A percentile compares a stretch with the other conserved stretches of the same genome.
Evolutionary conservation across 2,888 invertebrate genomes (phyloP).

Genomic region (Tryphoninae sp.): DNA sequence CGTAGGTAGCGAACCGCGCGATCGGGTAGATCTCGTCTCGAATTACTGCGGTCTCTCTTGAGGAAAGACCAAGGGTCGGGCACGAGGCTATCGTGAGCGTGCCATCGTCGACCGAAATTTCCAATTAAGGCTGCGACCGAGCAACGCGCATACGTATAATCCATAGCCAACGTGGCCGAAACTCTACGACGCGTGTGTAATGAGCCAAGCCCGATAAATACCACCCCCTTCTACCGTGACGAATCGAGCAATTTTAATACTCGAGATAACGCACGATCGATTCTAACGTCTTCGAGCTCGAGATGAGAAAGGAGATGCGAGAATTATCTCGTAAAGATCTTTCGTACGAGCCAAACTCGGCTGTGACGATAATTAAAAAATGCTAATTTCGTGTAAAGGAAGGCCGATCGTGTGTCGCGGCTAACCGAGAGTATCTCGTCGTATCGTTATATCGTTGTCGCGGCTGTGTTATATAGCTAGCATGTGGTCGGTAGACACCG

Average conservation of each 20-base stretch:
- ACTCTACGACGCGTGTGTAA: too few relatives aligned
- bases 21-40: background rate
- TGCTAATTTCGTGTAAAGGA: background rate
- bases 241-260: too few relatives aligned
- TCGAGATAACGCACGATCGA: too few relatives aligned
- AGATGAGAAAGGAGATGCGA: too few relatives aligned
- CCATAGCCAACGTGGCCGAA: background rate
- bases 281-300: too few relatives aligned
- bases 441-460: background rate
- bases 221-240: too few relatives aligned
- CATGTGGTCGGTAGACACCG: too few relatives aligned
- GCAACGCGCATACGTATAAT: constrained; percentile 2
- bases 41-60: constrained; percentile 48
- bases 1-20: constrained; percentile 7
- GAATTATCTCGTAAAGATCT: background rate
- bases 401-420: background rate
- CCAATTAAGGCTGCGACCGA: constrained; percentile 45
- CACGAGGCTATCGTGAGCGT: constrained; percentile 36
- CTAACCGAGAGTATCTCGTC: background rate
- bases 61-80: background rate
- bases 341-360: background rate
- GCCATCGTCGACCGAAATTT: constrained; percentile 47
- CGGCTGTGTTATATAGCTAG: background rate
- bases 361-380: constrained; percentile 1
- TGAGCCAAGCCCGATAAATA: too few relatives aligned